These are phyloP conservation scores for Alitta virens DNA, from an alignment of 2,888 invertebrate species.

Conservation along the genomic window DNA sequence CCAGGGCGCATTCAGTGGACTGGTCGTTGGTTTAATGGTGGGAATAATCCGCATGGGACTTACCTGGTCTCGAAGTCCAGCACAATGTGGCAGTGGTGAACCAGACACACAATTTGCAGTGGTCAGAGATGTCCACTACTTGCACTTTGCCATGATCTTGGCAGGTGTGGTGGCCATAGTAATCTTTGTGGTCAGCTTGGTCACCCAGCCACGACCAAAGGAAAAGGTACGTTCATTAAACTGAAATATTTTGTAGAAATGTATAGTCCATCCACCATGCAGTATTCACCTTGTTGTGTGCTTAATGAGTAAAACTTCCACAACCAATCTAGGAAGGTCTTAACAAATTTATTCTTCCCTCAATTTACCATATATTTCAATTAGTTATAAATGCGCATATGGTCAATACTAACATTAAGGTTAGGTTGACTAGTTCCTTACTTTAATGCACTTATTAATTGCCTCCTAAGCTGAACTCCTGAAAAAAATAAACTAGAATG, in stretches of 20 bases:
- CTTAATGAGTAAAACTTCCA: too few species aligned
- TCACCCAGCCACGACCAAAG: constrained; percentile 8
- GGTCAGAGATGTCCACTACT: constrained; percentile 25
- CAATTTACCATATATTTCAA: too few species aligned
- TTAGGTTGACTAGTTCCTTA: too few species aligned
- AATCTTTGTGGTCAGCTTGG: constrained; percentile 3
- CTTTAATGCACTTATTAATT: too few species aligned
- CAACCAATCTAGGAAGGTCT: too few species aligned
- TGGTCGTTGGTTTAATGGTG: constrained; percentile 22
- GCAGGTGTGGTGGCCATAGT: background rate
- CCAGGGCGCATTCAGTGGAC: constrained; percentile 26
- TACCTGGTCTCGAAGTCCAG: constrained; percentile 12
- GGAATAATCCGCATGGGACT: constrained; percentile 26
- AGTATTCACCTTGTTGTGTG: too few species aligned
- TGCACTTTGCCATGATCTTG: constrained; percentile 29
- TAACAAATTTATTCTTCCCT: too few species aligned
- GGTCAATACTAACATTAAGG: too few species aligned
- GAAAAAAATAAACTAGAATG: too few species aligned
- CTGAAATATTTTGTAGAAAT: background rate
- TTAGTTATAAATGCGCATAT: too few species aligned
- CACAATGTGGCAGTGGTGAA: constrained; percentile 23
- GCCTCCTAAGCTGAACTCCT: too few species aligned
- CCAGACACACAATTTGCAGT: constrained; percentile 7
- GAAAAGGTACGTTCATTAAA: constrained; percentile 6
- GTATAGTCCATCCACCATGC: too few species aligned